Base-by-base conservation (phyloP, 2,113 vertebrate genomes). In the Lasiurus cinereus region DNA sequence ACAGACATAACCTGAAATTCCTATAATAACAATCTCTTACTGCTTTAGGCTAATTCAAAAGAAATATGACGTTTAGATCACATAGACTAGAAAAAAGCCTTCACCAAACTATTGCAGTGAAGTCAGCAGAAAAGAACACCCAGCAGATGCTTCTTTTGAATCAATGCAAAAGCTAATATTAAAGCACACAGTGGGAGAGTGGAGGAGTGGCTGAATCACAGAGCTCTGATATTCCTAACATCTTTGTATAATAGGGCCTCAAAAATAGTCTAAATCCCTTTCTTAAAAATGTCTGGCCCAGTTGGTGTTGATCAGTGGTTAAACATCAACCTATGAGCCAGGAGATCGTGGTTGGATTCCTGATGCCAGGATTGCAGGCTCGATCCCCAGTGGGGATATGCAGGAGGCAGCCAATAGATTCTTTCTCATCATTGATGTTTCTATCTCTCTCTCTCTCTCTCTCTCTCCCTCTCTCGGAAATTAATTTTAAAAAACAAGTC, bases 1-100 rank as follows among this genome's bases (percentile, higher is more conserved):
- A 72, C 10, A 88, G 70, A 74, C 11, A 83, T 76, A 90, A 46
- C 24, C 72, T 21, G 24, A 93, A 92, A 76, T 92, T 95, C 50
- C 62, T 93, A 59, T 52, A 96, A 82, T 94, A 48, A 83, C 85
- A 16, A 77, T 93, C 74, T 79, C 90, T 69, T 79, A 54, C 54
- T 91, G 43, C 19, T 80, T 94, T 91, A 43, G 46, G 89, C 22
- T 14, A 93, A 46, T 74, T 84, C 52, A 95, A 95, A 96, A 93
- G 91, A 94, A 96, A 74, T 77, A 88, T 90, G 54, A 50, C 79
- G 87, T 95, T 89, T 83, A 87, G 66, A 78, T 94, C 70, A 87
- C 73, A 84, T 21, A 69, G 36, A 85, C n/a, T 70, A 86, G 36
- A 83, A 67, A 91, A 94, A 92, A 13, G 43, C 24, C 27, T 96